Evolutionary conservation across 2,797 vertebrate genomes (phyloP), one percentile per base, ranked within the genome.

Genomic region (Lagothrix lagotricha): DNA sequence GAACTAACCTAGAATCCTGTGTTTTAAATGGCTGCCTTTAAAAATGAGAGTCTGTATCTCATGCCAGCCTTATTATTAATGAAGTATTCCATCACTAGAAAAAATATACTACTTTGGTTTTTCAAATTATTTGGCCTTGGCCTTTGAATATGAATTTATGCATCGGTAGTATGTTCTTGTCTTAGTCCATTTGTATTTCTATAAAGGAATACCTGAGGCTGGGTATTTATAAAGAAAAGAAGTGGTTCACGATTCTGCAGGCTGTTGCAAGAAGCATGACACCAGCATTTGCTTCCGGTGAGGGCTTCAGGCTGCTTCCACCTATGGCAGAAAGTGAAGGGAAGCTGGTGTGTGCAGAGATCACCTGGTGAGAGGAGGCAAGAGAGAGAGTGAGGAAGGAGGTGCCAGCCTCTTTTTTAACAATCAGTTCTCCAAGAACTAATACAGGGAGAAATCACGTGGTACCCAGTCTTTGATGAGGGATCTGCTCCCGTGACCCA

Each of bases 1-100:
- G 67, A 92, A 36, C 26, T 81, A 72, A 98, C 84, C 39, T 13
- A 90, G 87, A 94, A 57, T 94, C 39, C 72, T 67, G 44, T 86
- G 1, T 92, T 96, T 96, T 80, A 97, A 72, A 79, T 28, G 89
- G 52, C 41, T 67, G 5, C 52, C 1, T 14, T 73, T 97, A 67
- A 93, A 83, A 64, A 76, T 24, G 64, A 92, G 50, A 39, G 15
- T 58, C 58, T 54, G 22, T 93, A 2, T 91, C 48, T 44, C 44
- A 41, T 72, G 83, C 22, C 33, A 88, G 91, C 50, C n/a, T 72
- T 93, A 20, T 20, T 58, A 13, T 11, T 61, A n/a, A 76, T 50
- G 73, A 83, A 85, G 22, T 95, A 94, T 28, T 54, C 33, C 28
- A 39, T 84, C 48, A 44, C 19, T 5, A 5, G 44, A 50, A 54